Percentiles rank a stretch among this genome's conserved stretches.
Conservation (phyloP, 2,797 vertebrate species). For the Poeciliopsis turneri region DNA sequence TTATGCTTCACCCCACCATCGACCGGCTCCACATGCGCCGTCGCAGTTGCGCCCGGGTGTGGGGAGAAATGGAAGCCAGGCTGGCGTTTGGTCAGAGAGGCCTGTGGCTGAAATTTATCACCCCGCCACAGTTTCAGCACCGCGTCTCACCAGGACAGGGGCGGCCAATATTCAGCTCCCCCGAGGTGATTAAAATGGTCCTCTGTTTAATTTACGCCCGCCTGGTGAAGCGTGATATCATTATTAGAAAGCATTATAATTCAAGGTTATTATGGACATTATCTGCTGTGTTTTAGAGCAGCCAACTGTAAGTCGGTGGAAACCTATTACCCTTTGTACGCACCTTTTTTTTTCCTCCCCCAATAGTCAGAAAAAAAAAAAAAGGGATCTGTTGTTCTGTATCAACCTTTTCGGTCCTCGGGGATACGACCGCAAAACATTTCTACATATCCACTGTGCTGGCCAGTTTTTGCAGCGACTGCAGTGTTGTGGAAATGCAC, state of each 20-base stretch:
- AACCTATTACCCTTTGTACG: constrained; percentile 35
- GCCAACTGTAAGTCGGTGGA: constrained; percentile 34
- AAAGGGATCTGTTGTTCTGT: constrained; percentile 8
- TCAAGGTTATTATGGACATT: constrained; percentile 69
- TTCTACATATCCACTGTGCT: constrained; percentile 40
- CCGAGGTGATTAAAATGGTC: constrained; percentile 75
- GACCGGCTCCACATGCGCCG: constrained; percentile 64
- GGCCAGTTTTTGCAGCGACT: constrained; percentile 62
- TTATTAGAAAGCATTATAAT: constrained; percentile 70
- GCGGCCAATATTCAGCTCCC: constrained; percentile 68
- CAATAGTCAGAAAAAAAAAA: not conserved
- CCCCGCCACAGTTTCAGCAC: constrained; percentile 61
- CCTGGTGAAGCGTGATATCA: constrained; percentile 73
- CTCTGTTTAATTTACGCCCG: constrained; percentile 68
- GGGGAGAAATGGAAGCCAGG: constrained; percentile 45
- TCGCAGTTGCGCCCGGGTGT: constrained; percentile 55
- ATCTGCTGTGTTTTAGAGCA: constrained; percentile 55
- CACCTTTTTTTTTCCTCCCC: constrained; percentile 1
- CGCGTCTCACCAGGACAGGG: constrained; percentile 57
- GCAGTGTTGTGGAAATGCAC: constrained; percentile 60
- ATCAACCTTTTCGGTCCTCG: constrained; percentile 27
- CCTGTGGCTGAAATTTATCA: constrained; percentile 74
- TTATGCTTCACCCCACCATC: constrained; percentile 42
- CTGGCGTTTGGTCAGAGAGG: constrained; percentile 74
- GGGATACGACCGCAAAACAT: constrained; percentile 63